These are phyloP conservation scores for Agelaius phoeniceus DNA, from an alignment of 2,113 vertebrate species.

Conservation along the genomic window DNA sequence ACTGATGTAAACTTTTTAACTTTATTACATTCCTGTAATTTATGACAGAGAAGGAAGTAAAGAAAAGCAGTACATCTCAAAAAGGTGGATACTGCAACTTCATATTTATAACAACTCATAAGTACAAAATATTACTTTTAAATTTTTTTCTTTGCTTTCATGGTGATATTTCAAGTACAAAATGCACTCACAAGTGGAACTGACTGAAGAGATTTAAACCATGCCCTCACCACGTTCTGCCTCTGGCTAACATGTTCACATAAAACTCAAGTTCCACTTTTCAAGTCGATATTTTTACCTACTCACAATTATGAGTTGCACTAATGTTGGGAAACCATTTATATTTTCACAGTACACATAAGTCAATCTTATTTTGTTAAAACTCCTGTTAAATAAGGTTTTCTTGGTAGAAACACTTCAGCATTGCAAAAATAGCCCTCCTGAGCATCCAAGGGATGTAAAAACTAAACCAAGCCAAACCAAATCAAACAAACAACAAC, in stretches of 20 bases:
- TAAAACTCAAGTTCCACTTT: background rate
- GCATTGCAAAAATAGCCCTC: background rate
- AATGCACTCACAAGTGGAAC: background rate
- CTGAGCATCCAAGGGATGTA: background rate
- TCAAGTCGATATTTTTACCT: background rate
- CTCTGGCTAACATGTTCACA: background rate
- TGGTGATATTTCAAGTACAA: background rate
- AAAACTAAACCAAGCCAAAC: background rate
- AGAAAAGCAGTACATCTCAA: background rate
- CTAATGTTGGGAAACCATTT: background rate
- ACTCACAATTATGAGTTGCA: background rate
- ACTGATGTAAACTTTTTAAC: background rate
- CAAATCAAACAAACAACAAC: background rate
- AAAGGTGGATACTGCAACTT: background rate
- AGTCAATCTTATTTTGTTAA: background rate
- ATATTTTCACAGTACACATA: background rate
- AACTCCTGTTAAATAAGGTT: background rate
- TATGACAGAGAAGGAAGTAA: background rate
- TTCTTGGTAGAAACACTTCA: background rate
- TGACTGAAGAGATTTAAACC: background rate
- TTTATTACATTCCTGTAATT: constrained; percentile 23
- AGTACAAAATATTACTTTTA: background rate
- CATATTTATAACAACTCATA: background rate
- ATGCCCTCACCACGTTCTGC: background rate
- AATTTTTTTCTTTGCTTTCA: background rate